phyloP scores from a whole-genome alignment of 2,888 invertebrate genomes.

The Campaea margaritaria region DNA sequence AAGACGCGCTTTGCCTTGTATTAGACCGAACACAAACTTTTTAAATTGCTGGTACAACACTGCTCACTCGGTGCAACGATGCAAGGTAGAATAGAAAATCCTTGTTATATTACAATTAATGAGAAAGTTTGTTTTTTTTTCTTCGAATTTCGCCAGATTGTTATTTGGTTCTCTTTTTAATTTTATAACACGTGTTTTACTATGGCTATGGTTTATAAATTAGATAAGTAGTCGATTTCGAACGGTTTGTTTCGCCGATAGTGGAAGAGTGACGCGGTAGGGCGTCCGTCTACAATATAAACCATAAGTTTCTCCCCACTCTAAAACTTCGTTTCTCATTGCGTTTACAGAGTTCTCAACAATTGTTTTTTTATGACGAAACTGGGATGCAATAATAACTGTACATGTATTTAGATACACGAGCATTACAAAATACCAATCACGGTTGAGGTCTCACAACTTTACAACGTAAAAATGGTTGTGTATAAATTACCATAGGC shows the following conservation, averaged over 20 bases:
- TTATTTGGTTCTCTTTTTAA: neutral
- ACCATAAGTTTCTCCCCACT: conserved; percentile 64
- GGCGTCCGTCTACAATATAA: conserved; percentile 65
- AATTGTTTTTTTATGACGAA: conserved; percentile 42
- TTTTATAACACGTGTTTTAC: neutral
- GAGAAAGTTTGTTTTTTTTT: no score
- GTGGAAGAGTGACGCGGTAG: conserved; percentile 61
- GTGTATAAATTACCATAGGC: no score
- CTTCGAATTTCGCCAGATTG: no score
- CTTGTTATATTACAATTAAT: neutral
- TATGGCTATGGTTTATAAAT: neutral
- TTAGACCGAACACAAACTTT: neutral
- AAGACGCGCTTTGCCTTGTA: neutral
- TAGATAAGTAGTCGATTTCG: conserved; percentile 34
- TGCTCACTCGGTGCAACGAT: neutral
- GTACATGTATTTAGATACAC: neutral
- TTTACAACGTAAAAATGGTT: no score
- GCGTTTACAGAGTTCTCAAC: conserved; percentile 21
- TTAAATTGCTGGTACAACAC: neutral
- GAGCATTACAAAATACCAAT: no score
- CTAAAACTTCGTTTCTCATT: conserved; percentile 36
- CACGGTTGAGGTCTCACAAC: no score
- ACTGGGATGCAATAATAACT: conserved; percentile 40
- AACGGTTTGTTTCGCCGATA: conserved; percentile 42
- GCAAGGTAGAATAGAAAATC: neutral